phyloP scores from a whole-genome alignment of 1,140 invertebrate species.

The Phenacoccus solenopsis region DNA sequence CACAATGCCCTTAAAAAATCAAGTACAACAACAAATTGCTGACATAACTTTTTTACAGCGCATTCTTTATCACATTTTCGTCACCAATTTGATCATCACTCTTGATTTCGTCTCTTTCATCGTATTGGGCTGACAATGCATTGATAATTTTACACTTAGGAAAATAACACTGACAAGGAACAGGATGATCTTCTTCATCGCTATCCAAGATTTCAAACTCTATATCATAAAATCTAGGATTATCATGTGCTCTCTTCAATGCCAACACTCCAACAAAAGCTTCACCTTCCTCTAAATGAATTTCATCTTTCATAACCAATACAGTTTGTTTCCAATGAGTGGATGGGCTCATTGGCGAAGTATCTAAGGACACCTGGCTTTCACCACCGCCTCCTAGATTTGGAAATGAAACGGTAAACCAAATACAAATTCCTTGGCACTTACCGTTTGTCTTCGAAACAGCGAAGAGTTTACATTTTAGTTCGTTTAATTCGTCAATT shows the following conservation, averaged over 20 bases:
- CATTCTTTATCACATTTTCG: no score
- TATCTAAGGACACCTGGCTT: constrained; percentile 45
- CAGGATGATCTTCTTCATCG: constrained; percentile 52
- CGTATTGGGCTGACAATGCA: constrained; percentile 39
- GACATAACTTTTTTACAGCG: no score
- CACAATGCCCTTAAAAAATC: no score
- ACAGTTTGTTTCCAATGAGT: constrained; percentile 98
- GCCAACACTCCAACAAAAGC: constrained; percentile 53
- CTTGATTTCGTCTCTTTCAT: constrained; percentile 18
- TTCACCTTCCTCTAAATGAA: constrained; percentile 37
- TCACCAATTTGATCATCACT: no score
- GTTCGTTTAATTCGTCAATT: constrained; percentile 28
- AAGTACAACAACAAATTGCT: no score
- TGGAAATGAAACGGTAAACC: constrained; percentile 36
- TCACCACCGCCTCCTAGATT: constrained; percentile 20
- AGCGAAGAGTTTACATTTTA: constrained; percentile 33
- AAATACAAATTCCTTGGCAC: constrained; percentile 54
- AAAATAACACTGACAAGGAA: constrained; percentile 60
- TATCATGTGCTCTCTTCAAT: constrained; percentile 39
- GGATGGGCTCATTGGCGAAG: constrained; percentile 53
- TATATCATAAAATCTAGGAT: constrained; percentile 48
- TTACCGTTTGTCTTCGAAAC: constrained; percentile 40
- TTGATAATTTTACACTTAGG: constrained; percentile 63
- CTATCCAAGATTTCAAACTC: constrained; percentile 55
- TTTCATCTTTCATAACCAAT: constrained; percentile 38